Base-by-base conservation (phyloP, 2,113 vertebrate genomes). In the Micromys minutus region DNA sequence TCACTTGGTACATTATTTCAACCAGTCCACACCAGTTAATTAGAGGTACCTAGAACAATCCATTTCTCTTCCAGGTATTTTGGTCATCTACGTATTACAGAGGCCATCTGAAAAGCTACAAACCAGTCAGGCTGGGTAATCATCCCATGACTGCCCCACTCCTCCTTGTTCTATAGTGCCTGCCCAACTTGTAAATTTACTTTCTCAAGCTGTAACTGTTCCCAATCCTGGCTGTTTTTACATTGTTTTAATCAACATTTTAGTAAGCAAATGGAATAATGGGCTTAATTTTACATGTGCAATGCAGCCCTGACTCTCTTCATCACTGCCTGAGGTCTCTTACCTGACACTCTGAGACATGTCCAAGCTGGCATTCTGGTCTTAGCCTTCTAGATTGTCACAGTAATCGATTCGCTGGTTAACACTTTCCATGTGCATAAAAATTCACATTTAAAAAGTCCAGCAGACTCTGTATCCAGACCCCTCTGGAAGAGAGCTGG, bases 361-460 rank as follows among this genome's bases (percentile, higher is more conserved):
- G 52, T 57, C 31, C 72, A 13, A 83, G 29, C 31, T 92, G 76
- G 79, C 81, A 76, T 22, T 91, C 71, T 59, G 80, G 63, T 29
- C 47, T 93, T 59, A n/a, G 34, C 61, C 36, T 45, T 96, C 77
- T 65, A 83, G 50, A 88, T 1, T 55, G 21, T 85, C 71, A 88
- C 16, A 57, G 8, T 29, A 93, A 29, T 86, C 79, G 77, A 13
- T 83, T 50, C 55, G 72, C 42, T 16, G 42, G 47, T 65, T 94
- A 93, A 87, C 50, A 50, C 31, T 85, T 80, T 90, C 75, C 93
- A 91, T 11, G 86, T 22, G 87, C 31, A 69, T 63, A 74, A 90
- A 94, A 85, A 80, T 57, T 69, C 84, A 91, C 31, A 55, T 67
- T 47, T 42, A 21, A 94, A 88, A 2, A 74, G 5, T 52, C 74